A percentile compares a stretch with the other conserved stretches of the same genome.
Conservation (phyloP, 2,888 invertebrate species). For the Xestoiulus laeticollis region DNA sequence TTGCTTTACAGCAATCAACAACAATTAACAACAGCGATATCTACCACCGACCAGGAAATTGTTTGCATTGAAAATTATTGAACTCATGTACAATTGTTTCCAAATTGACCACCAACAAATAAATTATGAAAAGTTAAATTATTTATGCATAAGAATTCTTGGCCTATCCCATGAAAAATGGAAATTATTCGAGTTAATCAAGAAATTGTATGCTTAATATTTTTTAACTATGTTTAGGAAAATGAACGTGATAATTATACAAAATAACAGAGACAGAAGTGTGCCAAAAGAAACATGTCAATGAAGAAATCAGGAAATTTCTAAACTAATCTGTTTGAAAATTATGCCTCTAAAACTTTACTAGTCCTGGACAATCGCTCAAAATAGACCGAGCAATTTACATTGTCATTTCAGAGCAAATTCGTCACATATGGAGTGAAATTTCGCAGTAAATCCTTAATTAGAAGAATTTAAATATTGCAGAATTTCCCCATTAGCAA, state of each 20-base stretch:
- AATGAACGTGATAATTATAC: not conserved
- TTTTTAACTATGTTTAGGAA: not conserved
- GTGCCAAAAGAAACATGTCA: not conserved
- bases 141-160: not conserved
- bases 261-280: not conserved
- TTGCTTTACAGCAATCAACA: conserved; percentile 36
- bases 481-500: not conserved
- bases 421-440: not conserved
- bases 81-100: not conserved
- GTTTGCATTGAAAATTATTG: conserved; percentile 19
- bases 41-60: conserved; percentile 28
- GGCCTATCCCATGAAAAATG: not conserved
- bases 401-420: not conserved
- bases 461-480: not conserved
- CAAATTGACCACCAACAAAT: conserved; percentile 2
- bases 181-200: not conserved
- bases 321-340: not conserved
- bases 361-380: not conserved
- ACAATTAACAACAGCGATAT: conserved; percentile 21
- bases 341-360: not conserved
- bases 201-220: not conserved
- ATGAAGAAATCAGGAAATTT: not conserved
- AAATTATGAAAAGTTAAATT: not conserved
- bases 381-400: not conserved
- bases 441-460: not conserved